phyloP scores from a whole-genome alignment of 1,140 invertebrate genomes.

The Reticulitermes speratus region DNA sequence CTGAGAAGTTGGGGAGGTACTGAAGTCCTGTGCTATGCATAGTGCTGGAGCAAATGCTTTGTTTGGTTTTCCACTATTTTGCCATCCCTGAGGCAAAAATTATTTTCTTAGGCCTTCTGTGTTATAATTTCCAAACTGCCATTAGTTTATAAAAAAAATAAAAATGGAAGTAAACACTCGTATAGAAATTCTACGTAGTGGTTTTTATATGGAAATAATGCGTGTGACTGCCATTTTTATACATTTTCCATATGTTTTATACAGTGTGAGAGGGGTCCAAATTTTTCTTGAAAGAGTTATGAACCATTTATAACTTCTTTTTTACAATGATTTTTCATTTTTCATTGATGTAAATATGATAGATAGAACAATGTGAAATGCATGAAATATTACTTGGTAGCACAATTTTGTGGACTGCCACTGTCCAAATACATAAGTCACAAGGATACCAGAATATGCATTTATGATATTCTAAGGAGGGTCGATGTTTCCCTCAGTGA shows the following conservation, averaged over 20 bases:
- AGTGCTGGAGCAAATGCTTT: too few species aligned
- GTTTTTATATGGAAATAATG: conserved; percentile 14
- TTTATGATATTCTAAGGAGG: background rate
- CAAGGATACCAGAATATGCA: conserved; percentile 7
- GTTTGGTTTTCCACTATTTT: too few species aligned
- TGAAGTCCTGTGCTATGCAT: too few species aligned
- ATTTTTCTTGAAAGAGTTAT: background rate
- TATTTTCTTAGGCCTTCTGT: conserved; percentile 11
- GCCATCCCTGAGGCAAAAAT: too few species aligned
- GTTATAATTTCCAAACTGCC: background rate
- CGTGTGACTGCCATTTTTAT: conserved; percentile 1
- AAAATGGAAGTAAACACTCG: background rate
- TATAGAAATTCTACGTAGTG: background rate
- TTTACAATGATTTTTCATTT: background rate
- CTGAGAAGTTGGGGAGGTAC: too few species aligned
- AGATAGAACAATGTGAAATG: background rate
- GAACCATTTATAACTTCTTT: background rate
- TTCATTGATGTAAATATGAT: conserved; percentile 14
- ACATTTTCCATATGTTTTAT: conserved; percentile 17
- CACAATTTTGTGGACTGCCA: background rate
- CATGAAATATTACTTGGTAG: background rate
- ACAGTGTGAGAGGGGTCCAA: background rate
- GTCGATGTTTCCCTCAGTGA: background rate
- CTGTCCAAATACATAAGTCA: background rate
- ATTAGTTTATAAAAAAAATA: background rate